Evolutionary conservation across 2,888 invertebrate genomes (phyloP).

Genomic region (Tolmerus cingulatus): DNA sequence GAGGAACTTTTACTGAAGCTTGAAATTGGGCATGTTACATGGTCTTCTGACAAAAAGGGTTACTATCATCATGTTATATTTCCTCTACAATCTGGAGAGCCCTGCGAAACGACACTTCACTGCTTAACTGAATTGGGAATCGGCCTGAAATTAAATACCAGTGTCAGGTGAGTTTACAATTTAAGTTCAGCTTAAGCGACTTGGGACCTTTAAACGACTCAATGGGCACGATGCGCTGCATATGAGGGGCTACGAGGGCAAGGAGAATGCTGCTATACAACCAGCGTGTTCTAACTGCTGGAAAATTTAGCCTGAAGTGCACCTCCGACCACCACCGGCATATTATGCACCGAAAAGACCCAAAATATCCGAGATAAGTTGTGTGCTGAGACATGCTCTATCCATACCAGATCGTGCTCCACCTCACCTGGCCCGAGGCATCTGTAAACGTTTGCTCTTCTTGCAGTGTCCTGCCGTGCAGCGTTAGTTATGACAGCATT

Average conservation of each 20-base stretch:
- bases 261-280: not conserved
- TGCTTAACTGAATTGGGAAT: slow-evolving; percentile 77
- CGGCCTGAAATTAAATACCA: slow-evolving; percentile 73
- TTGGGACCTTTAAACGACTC: not conserved
- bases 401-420: not conserved
- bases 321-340: not conserved
- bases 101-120: slow-evolving; percentile 77
- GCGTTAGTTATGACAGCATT: slow-evolving; percentile 65
- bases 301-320: not conserved
- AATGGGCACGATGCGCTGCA: not conserved
- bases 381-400: not conserved
- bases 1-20: slow-evolving; percentile 73
- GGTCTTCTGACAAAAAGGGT: slow-evolving; percentile 73
- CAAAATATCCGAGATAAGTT: not conserved
- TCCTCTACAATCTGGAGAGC: slow-evolving; percentile 73
- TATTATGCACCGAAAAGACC: not conserved
- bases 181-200: not conserved
- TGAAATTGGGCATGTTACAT: slow-evolving; percentile 74
- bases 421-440: not conserved
- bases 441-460: slow-evolving; percentile 16
- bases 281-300: not conserved
- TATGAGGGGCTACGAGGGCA: not conserved
- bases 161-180: slow-evolving; percentile 69
- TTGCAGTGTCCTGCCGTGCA: slow-evolving; percentile 71
- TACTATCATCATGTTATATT: slow-evolving; percentile 76